These are phyloP conservation scores for human (Homo sapiens) DNA, from an alignment of 2,113 vertebrate species.

Conservation along the genomic window GRCh38 chr1:246335001-246335500, in stretches of 20 bases:
- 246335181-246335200: background rate
- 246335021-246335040: background rate
- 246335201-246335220: background rate
- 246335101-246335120: background rate
- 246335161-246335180: background rate
- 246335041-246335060: background rate
- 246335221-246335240: background rate
- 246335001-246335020: background rate
- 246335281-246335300: background rate
- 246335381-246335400: constrained; percentile 91
- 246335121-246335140: background rate
- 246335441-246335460: constrained; percentile 93
- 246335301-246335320: background rate
- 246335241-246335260: background rate
- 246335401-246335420: constrained; percentile 94
- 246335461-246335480: constrained; percentile 92
- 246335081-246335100: background rate
- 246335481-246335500: background rate
- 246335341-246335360: background rate
- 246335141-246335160: background rate
- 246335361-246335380: constrained; percentile 93
- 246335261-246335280: background rate
- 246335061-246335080: background rate
- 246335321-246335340: background rate
- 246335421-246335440: constrained; percentile 87